Base-by-base conservation (phyloP, 2,797 vertebrate species). In the Pseudocheirus occidentalis region DNA sequence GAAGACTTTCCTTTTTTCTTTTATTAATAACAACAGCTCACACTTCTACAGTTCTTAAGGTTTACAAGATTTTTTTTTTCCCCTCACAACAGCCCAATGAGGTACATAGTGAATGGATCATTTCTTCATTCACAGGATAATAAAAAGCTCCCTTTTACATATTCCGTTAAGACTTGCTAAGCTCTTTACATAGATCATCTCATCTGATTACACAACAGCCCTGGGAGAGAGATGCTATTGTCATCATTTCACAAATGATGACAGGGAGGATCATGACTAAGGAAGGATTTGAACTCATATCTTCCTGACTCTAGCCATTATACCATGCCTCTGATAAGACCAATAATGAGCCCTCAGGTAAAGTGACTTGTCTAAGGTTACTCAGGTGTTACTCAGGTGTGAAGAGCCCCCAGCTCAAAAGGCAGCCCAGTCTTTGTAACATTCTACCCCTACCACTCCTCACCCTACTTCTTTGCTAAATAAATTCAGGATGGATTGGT, bases 41-140 rank as follows among this genome's bases (percentile, higher is more conserved):
- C 73, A 87, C 40, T 46, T 87, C 93, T 96, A 94, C 94, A 97
- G 96, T 95, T 95, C 73, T 21, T 97, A 97, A 94, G 96, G 91
- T 87, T 87, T 50, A 87, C 40, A 50, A 87, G 73, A 87, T 87
- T 50, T 50, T 1, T 50, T 50, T 1, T 46, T 21, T 1, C 66
- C 66, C 73, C n/a, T 40, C 21, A 87, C 9, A 87, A 87, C 40
- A 87, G 73, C 13, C 66, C 66, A 24, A 10, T 24, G 18, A 81
- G 66, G n/a, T 24, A 81, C 66, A 9, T 40, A 27, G 24, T 11
- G 40, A 50, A 50, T 27, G 73, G 27, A 50, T 50, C 50, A 87
- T 50, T 87, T 24, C 27, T 46, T 24, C 24, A 87, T 87, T 87
- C 50, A 87, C 46, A 14, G 40, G 73, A 27, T 87, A 50, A 87